phyloP scores from a whole-genome alignment of 2,797 vertebrate genomes.

The Petrocephalus schoutedeni region DNA sequence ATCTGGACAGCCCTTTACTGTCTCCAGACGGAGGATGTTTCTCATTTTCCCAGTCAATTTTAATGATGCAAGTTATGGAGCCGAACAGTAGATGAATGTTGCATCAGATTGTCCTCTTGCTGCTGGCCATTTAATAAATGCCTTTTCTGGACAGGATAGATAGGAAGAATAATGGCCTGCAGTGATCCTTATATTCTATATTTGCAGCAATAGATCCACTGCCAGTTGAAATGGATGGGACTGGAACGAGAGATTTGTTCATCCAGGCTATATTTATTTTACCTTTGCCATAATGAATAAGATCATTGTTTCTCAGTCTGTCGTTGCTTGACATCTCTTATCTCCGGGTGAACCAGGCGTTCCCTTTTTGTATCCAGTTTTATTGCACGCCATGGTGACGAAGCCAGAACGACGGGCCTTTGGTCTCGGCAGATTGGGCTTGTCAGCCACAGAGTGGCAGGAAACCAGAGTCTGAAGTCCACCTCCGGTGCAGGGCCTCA shows the following conservation, averaged over 20 bases:
- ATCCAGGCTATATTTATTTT: background rate
- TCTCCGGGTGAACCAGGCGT: background rate
- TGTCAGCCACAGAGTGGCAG: background rate
- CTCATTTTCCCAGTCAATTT: background rate
- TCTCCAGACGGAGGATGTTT: background rate
- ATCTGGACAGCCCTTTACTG: background rate
- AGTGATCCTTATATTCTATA: background rate
- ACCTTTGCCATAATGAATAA: background rate
- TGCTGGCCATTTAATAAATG: background rate
- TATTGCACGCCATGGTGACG: constrained; percentile 3
- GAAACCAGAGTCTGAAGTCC: background rate
- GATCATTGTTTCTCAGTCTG: constrained; percentile 9
- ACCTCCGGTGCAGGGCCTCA: background rate
- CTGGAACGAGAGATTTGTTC: background rate
- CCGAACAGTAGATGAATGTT: background rate
- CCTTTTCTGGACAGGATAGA: background rate
- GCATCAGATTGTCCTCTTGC: constrained; percentile 6
- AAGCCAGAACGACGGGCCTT: background rate
- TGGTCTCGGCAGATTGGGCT: background rate
- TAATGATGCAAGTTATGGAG: background rate
- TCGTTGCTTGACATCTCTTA: background rate
- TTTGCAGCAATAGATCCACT: background rate
- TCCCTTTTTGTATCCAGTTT: background rate
- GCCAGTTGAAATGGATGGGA: background rate
- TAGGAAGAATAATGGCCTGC: background rate